Evolutionary conservation across 2,113 vertebrate species (phyloP).

Genomic region (Misgurnus anguillicaudatus): DNA sequence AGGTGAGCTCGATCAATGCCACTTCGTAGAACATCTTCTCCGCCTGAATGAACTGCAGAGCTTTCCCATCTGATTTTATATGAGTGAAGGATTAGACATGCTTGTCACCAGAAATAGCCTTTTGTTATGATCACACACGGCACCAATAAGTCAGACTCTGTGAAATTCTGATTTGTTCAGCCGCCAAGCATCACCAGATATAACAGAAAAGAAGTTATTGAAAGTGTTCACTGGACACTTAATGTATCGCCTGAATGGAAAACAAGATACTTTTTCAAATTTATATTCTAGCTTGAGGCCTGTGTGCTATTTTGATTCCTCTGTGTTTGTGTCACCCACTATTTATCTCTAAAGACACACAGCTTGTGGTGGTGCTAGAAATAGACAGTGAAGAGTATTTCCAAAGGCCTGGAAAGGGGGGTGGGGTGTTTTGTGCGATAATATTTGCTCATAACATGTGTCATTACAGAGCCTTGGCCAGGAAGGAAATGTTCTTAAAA

Average conservation of each 20-base stretch:
- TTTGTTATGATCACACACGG: conserved; percentile 65
- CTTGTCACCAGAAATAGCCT: conserved; percentile 64
- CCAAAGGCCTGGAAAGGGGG: conserved; percentile 49
- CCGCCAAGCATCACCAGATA: background rate
- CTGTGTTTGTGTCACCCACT: conserved; percentile 29
- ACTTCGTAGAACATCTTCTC: conserved; percentile 81
- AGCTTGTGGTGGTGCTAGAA: conserved; percentile 61
- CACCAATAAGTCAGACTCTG: conserved; percentile 10
- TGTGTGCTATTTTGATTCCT: conserved; percentile 23
- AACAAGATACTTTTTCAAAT: background rate
- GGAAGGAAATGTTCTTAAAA: conserved; percentile 65
- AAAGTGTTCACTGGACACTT: background rate
- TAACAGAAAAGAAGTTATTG: background rate
- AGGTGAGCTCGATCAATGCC: conserved; percentile 72
- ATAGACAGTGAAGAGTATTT: conserved; percentile 56
- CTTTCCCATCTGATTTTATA: conserved; percentile 78
- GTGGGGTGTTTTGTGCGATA: conserved; percentile 54
- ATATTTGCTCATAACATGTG: conserved; percentile 66
- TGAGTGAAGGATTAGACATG: conserved; percentile 72
- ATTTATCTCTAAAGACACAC: conserved; percentile 58
- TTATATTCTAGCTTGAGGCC: background rate
- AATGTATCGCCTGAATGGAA: background rate
- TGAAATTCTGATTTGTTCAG: conserved; percentile 15
- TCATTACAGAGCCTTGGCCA: conserved; percentile 60
- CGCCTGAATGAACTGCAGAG: conserved; percentile 73